Evolutionary conservation across 2,888 invertebrate genomes (phyloP), one percentile per base, ranked within the genome.

Genomic region (Oscheius sp.): DNA sequence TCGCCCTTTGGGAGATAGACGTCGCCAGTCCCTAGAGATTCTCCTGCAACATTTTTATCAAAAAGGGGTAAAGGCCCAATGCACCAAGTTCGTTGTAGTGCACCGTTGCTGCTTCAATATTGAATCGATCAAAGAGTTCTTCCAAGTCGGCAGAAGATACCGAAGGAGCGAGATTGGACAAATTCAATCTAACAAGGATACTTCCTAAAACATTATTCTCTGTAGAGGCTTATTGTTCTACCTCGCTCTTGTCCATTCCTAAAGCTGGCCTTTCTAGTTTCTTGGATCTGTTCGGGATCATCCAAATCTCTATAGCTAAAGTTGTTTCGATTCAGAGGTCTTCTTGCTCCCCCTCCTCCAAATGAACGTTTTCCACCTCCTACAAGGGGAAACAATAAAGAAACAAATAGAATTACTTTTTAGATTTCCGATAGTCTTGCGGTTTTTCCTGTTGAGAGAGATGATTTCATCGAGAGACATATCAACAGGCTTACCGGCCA

Each of bases 1-100:
- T 79, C 76, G 42, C 71, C 67, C 57, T 73, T 76, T 25, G 66
- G 46, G 39, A 79, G 69, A 52, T 71, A 68, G 23, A 79, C 71
- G 58, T 79, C 79, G 27, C 74, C 79, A n/a, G 79, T 79, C 37
- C 79, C 77, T 27, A 77, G 73, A 12, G 76, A 74, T 65, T 72
- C 70, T 0, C 76, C 79, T 71, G 53, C 12, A 73, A 5, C 12
- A 3, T n/a, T 33, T 33, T 2, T 3, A 25, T 17, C 17, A 33
- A 2, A 48, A 10, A 33, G 15, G 33, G n/a, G 23, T 23, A 25
- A 1, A 12, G n/a, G 2, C 4, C 6, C 23, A 20, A 33, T 45
- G 55, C 29, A 77, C 77, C 77, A 58, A 70, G 65, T 57, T 79
- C 79, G 65, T 74, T 76, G 69, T 74, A 78, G 57, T 79, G 77